Conservation (phyloP, 2,797 vertebrate species). For the Capromys pilorides region DNA sequence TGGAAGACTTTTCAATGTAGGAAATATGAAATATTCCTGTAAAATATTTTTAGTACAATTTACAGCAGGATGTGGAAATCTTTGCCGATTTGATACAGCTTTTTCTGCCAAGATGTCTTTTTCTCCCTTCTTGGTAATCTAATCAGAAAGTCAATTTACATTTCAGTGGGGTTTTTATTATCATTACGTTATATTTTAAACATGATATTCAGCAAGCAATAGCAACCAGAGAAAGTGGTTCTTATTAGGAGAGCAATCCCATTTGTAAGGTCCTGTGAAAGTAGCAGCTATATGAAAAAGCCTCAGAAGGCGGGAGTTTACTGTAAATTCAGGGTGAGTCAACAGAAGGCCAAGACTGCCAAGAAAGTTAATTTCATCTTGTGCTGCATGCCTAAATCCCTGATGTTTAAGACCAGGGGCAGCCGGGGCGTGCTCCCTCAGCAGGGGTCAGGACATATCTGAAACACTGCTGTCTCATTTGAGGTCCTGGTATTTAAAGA, state of each 20-base stretch:
- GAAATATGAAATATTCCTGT: neutral
- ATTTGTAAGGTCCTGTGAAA: neutral
- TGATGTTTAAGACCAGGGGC: neutral
- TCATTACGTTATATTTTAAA: slow-evolving; percentile 53
- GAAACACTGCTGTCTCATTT: neutral
- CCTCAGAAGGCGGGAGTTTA: neutral
- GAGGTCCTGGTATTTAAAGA: neutral
- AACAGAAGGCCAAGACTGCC: neutral
- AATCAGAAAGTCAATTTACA: slow-evolving; percentile 48
- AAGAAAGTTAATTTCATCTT: slow-evolving; percentile 8
- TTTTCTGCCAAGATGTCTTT: neutral
- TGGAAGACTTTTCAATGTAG: neutral
- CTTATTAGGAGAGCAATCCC: neutral
- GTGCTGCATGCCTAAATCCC: neutral
- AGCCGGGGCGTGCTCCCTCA: neutral
- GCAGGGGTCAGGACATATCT: neutral
- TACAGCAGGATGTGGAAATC: neutral
- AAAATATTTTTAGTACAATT: no score
- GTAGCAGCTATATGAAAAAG: neutral
- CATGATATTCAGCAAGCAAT: neutral
- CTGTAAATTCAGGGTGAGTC: slow-evolving; percentile 28
- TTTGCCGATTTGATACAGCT: neutral
- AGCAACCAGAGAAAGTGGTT: neutral
- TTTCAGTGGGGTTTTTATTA: slow-evolving; percentile 50
- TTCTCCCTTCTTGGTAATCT: neutral